Evolutionary conservation across 1,140 invertebrate species (phyloP).

Genomic region (Bombus vancouverensis): DNA sequence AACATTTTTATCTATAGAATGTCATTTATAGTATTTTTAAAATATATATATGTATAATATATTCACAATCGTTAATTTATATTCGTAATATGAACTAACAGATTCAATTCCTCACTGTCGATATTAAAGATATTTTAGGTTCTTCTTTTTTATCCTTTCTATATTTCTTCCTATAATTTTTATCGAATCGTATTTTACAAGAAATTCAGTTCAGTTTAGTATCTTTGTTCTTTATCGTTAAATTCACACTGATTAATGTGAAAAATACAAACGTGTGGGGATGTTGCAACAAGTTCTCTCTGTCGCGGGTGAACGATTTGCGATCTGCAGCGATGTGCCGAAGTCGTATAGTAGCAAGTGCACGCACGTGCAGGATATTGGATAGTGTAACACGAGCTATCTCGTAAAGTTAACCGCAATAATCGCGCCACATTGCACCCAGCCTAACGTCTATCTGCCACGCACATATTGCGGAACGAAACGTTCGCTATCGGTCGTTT

Average conservation of each 20-base stretch:
- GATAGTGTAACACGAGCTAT: slow-evolving; percentile 36
- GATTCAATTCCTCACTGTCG: too few relatives aligned
- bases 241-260: not conserved
- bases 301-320: not conserved
- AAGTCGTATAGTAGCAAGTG: not conserved
- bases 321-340: not conserved
- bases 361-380: slow-evolving; percentile 31
- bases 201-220: not conserved
- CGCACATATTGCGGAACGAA: not conserved
- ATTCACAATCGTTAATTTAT: too few relatives aligned
- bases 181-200: not conserved
- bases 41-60: too few relatives aligned
- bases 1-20: too few relatives aligned
- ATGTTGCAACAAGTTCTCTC: not conserved
- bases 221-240: not conserved
- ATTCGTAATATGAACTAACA: too few relatives aligned
- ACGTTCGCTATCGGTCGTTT: not conserved
- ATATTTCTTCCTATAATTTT: too few relatives aligned
- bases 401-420: slow-evolving; percentile 38
- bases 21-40: too few relatives aligned
- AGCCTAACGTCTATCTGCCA: not conserved
- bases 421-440: slow-evolving; percentile 30
- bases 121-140: too few relatives aligned
- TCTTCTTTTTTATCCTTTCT: too few relatives aligned
- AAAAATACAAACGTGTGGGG: not conserved